Evolutionary conservation across 2,797 vertebrate genomes (phyloP).

Genomic region (Avahi laniger): DNA sequence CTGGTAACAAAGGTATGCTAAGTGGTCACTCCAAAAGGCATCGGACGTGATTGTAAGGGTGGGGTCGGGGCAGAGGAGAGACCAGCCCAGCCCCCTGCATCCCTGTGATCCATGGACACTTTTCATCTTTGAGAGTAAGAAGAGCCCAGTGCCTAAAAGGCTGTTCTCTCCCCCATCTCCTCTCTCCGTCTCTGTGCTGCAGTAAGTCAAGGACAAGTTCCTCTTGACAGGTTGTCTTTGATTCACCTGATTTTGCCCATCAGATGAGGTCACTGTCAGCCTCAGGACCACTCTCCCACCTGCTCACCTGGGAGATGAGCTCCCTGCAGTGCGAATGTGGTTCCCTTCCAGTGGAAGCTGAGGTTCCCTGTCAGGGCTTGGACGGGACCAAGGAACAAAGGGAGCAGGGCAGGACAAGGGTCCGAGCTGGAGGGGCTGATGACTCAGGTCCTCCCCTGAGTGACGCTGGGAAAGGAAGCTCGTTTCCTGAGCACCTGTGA

Average conservation of each 20-base stretch:
- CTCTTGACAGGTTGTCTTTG: neutral
- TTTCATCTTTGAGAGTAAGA: neutral
- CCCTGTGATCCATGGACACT: neutral
- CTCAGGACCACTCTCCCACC: neutral
- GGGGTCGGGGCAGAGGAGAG: neutral
- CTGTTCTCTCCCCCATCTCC: neutral
- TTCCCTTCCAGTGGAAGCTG: neutral
- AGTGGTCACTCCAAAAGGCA: too few relatives aligned
- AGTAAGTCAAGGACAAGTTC: neutral
- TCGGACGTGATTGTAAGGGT: neutral
- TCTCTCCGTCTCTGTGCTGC: neutral
- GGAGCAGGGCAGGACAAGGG: neutral
- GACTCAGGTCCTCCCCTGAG: neutral
- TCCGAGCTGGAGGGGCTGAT: neutral
- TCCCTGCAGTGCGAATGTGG: neutral
- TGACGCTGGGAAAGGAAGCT: neutral
- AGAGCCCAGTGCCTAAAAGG: neutral
- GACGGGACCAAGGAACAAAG: neutral
- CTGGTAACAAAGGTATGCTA: neutral
- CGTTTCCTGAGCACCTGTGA: neutral
- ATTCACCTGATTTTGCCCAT: neutral
- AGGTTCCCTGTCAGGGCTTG: neutral
- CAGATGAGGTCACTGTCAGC: neutral
- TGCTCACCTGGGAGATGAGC: neutral
- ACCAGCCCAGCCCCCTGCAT: neutral